These are phyloP conservation scores for Guaruba guarouba DNA, from an alignment of 2,113 vertebrate species.

Conservation along the genomic window DNA sequence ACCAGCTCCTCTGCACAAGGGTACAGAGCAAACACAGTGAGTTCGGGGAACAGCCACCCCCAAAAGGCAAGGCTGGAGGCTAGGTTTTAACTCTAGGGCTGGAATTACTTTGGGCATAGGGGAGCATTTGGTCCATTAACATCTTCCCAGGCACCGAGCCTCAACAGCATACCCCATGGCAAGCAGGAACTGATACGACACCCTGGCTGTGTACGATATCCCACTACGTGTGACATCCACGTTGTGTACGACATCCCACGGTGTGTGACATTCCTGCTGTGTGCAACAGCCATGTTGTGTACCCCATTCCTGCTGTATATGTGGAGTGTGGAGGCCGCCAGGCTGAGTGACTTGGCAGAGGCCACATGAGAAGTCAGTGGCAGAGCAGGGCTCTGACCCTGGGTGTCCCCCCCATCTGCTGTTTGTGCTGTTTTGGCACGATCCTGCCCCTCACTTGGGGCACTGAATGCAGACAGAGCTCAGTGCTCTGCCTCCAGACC, in stretches of 20 bases:
- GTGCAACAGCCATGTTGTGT: too few relatives aligned
- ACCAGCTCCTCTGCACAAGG: not conserved
- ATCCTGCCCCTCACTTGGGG: not conserved
- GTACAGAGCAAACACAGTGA: accelerated
- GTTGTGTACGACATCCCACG: accelerated
- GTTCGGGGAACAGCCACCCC: not conserved
- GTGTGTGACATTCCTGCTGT: accelerated
- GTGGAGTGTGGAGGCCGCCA: accelerated
- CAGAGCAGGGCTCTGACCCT: not conserved
- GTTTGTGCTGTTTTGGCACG: not conserved
- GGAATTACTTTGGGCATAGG: not conserved
- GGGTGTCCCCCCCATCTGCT: not conserved
- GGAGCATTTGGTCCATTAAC: accelerated
- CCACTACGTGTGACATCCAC: not conserved
- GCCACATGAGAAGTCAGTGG: not conserved
- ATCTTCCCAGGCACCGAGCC: not conserved
- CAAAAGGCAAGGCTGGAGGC: accelerated
- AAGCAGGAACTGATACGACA: not conserved
- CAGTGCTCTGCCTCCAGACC: not conserved
- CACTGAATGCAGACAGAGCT: not conserved
- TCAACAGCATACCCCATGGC: accelerated
- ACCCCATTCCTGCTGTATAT: accelerated
- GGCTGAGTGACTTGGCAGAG: not conserved
- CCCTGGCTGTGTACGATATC: not conserved
- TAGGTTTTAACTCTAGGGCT: not conserved